Evolutionary conservation across 2,888 invertebrate species (phyloP).

Genomic region (Matsumyia berberina): DNA sequence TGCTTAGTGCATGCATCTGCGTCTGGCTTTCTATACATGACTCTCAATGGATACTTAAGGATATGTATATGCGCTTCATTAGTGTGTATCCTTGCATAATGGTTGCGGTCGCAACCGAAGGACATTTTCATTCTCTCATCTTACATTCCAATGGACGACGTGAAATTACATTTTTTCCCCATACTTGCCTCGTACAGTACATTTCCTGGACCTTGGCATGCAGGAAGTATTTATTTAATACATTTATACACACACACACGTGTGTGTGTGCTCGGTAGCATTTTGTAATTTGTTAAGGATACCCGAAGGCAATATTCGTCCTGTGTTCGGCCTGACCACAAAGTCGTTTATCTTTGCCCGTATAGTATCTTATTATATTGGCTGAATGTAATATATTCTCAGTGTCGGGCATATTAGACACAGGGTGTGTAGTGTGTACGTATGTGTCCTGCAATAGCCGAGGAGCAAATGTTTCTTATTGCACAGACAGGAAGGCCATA

Average conservation of each 20-base stretch:
- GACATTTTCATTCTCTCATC: conserved; percentile 47
- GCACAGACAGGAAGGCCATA: conserved; percentile 60
- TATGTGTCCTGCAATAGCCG: conserved; percentile 54
- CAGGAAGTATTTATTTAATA: conserved; percentile 65
- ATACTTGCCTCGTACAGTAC: background rate
- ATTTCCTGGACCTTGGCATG: conserved; percentile 43
- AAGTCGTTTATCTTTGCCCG: conserved; percentile 72
- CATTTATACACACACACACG: background rate
- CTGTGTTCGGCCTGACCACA: conserved; percentile 71
- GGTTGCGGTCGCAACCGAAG: conserved; percentile 34
- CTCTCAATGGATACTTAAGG: conserved; percentile 49
- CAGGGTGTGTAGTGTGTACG: conserved; percentile 2
- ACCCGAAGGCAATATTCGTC: conserved; percentile 74
- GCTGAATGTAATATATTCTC: conserved; percentile 73
- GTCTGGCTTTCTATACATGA: background rate
- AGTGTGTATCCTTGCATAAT: conserved; percentile 53
- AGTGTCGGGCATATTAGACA: conserved; percentile 66
- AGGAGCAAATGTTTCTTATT: conserved; percentile 73
- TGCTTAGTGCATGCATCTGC: conserved; percentile 7
- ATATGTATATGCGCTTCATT: conserved; percentile 47
- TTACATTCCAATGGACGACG: conserved; percentile 59
- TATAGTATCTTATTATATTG: conserved; percentile 74
- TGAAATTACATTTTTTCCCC: conserved; percentile 46
- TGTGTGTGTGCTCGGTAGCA: conserved; percentile 30
- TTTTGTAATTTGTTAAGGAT: conserved; percentile 73